Conservation (phyloP, 2,797 vertebrate genomes). For the Eulemur mongoz region DNA sequence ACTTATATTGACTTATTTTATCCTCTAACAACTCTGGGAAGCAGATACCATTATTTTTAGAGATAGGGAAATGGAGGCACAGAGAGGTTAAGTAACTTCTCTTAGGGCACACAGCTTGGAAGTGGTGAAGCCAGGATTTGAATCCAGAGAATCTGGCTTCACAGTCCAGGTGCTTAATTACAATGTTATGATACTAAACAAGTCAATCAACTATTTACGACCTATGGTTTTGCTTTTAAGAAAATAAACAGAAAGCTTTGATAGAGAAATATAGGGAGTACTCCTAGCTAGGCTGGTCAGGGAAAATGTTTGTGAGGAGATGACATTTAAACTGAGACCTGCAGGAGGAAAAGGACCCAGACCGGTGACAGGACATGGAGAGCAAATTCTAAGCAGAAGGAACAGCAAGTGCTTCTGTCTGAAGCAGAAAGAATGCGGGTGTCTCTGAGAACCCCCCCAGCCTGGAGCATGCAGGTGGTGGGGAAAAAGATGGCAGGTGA, state of each 20-base stretch:
- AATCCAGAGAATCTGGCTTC: background rate
- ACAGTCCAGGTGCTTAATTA: background rate
- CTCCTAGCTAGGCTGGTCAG: background rate
- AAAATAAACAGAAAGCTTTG: background rate
- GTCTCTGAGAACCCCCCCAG: background rate
- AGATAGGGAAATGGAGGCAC: background rate
- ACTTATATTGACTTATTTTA: background rate
- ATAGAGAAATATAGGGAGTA: background rate
- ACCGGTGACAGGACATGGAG: background rate
- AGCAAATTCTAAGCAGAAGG: background rate
- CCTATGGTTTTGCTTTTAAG: background rate
- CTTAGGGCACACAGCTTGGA: background rate
- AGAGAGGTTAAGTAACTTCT: background rate
- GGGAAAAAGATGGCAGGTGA: background rate
- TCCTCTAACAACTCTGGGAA: background rate
- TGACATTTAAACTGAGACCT: background rate
- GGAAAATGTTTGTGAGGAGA: background rate
- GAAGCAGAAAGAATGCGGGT: background rate
- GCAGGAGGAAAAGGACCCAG: background rate
- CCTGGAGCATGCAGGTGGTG: background rate
- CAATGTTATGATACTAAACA: background rate
- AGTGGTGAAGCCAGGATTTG: background rate
- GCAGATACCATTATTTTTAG: background rate
- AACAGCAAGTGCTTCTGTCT: background rate
- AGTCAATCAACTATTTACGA: background rate